These are phyloP conservation scores for Vandiemenella viatica DNA, from an alignment of 2,888 invertebrate species.

Conservation along the genomic window DNA sequence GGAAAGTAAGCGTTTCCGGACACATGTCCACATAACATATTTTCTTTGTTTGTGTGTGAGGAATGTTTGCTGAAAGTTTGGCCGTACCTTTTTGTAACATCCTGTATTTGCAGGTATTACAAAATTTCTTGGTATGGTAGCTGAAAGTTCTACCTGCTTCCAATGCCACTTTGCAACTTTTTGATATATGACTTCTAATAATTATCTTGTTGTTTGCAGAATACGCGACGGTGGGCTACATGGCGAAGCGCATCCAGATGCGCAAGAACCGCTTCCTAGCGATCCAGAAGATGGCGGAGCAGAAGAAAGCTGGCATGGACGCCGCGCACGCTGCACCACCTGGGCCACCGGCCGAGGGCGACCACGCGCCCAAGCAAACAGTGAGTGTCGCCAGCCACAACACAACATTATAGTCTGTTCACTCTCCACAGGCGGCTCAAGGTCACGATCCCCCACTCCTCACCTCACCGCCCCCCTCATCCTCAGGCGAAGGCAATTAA, in stretches of 20 bases:
- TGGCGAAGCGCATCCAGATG: constrained; percentile 95
- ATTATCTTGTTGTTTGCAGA: constrained; percentile 58
- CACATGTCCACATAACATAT: no score
- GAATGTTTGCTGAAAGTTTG: no score
- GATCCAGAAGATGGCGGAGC: constrained; percentile 81
- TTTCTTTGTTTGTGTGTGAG: no score
- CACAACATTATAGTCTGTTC: neutral
- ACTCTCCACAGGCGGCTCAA: constrained; percentile 18
- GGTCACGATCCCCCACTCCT: constrained; percentile 30
- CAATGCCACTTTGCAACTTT: no score
- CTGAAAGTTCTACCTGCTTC: no score
- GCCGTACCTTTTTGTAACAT: no score
- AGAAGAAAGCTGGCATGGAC: constrained; percentile 67
- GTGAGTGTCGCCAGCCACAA: constrained; percentile 39
- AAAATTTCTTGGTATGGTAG: no score
- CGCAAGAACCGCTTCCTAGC: constrained; percentile 82
- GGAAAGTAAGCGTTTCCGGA: no score
- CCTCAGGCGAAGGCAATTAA: no score
- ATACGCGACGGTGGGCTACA: constrained; percentile 95
- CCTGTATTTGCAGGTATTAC: no score
- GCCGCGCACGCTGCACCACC: constrained; percentile 37
- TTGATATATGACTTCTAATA: no score
- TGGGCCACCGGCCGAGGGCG: constrained; percentile 50
- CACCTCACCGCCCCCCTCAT: neutral
- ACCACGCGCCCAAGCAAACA: constrained; percentile 62